Percentiles rank a stretch among this genome's conserved stretches.
Evolutionary conservation across 2,888 invertebrate species (phyloP).

Genomic region (Caenorhabditis sp.): DNA sequence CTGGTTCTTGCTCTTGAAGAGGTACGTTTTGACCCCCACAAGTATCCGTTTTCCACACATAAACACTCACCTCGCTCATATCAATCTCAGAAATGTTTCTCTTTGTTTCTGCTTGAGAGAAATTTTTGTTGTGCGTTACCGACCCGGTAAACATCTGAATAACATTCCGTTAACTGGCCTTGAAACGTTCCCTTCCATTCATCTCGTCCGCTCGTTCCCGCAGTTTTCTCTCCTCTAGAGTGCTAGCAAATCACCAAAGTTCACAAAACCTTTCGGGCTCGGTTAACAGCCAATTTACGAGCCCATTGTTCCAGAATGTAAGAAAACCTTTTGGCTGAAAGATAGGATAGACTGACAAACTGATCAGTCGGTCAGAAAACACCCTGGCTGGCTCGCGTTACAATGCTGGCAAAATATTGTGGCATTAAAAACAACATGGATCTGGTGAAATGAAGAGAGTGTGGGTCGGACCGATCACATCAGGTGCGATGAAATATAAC

Average conservation of each 20-base stretch:
- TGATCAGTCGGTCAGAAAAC: slow-evolving; percentile 52
- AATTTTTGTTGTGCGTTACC: not conserved
- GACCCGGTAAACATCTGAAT: slow-evolving; percentile 40
- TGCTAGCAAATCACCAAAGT: not conserved
- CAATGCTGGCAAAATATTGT: slow-evolving; percentile 59
- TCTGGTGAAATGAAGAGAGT: slow-evolving; percentile 32
- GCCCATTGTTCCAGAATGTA: no score
- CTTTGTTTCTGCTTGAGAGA: no score
- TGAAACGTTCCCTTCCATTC: not conserved
- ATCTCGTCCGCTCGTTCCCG: no score
- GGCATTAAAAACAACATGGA: slow-evolving; percentile 58
- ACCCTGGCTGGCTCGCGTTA: slow-evolving; percentile 39
- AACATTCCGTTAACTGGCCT: slow-evolving; percentile 40
- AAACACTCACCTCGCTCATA: slow-evolving; percentile 32
- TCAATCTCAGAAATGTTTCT: slow-evolving; percentile 33
- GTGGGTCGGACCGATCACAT: slow-evolving; percentile 56
- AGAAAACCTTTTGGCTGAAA: slow-evolving; percentile 4
- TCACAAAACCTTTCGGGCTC: not conserved
- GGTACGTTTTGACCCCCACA: slow-evolving; percentile 64
- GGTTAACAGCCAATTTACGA: no score
- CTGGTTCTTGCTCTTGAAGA: slow-evolving; percentile 82
- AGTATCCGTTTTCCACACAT: slow-evolving; percentile 43
- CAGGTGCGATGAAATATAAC: slow-evolving; percentile 60
- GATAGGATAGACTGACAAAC: no score
- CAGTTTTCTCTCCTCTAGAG: no score